Conservation (phyloP, 2,888 invertebrate species). For the Glaucopsyche alexis region DNA sequence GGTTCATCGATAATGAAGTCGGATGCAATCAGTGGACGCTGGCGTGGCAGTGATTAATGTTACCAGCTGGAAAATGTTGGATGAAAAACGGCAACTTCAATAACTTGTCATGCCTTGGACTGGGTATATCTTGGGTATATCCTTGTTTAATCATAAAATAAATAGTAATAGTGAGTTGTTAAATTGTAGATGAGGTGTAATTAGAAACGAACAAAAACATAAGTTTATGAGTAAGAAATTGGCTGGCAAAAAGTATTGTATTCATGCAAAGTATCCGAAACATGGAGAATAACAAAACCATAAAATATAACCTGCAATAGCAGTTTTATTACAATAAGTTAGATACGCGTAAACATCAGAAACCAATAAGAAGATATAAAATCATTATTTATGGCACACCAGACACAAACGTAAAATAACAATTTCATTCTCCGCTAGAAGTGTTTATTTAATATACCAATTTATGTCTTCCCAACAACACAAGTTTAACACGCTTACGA, state of each 20-base stretch:
- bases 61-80: conserved; percentile 30
- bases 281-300: neutral
- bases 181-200: neutral
- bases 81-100: conserved; percentile 17
- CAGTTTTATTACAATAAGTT: conserved; percentile 10
- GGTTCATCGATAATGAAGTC: conserved; percentile 33
- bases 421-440: neutral
- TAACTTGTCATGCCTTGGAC: neutral
- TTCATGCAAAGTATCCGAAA: neutral
- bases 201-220: neutral
- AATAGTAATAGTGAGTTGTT: neutral
- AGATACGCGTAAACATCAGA: neutral
- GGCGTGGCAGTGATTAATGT: conserved; percentile 37
- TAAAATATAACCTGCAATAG: conserved; percentile 1
- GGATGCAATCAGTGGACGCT: conserved; percentile 35
- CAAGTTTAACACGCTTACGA: conserved; percentile 10
- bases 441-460: conserved; percentile 6
- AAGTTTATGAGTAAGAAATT: too few species aligned
- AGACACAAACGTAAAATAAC: conserved; percentile 1
- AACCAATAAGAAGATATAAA: conserved; percentile 6
- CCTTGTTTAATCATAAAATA: neutral
- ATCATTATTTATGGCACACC: conserved; percentile 12
- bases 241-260: neutral
- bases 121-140: neutral
- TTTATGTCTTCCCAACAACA: neutral